phyloP scores from a whole-genome alignment of 2,888 invertebrate species.

The Iphiclides podalirius region DNA sequence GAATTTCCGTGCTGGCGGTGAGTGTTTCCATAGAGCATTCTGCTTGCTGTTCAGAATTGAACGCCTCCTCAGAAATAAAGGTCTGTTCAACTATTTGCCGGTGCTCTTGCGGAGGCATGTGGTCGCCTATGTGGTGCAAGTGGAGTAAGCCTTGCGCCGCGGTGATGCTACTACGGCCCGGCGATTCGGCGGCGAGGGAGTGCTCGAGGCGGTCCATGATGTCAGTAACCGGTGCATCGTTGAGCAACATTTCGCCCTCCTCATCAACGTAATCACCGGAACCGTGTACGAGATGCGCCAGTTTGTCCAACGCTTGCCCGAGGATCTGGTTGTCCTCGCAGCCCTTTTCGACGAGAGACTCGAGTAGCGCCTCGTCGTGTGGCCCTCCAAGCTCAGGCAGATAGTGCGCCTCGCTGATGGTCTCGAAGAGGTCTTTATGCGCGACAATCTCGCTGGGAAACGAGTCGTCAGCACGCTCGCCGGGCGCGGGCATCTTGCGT shows the following conservation, averaged over 20 bases:
- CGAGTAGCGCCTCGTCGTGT: slow-evolving; percentile 78
- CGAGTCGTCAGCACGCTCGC: slow-evolving; percentile 48
- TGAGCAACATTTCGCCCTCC: slow-evolving; percentile 69
- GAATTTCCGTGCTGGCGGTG: slow-evolving; percentile 40
- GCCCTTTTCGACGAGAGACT: slow-evolving; percentile 81
- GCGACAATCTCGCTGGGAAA: slow-evolving; percentile 57
- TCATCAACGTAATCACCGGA: slow-evolving; percentile 69
- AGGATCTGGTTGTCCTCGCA: slow-evolving; percentile 81
- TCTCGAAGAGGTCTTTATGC: slow-evolving; percentile 71
- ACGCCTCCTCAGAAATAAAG: slow-evolving; percentile 58
- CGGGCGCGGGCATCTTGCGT: slow-evolving; percentile 44
- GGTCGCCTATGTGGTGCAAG: slow-evolving; percentile 63
- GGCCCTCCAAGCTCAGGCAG: slow-evolving; percentile 66
- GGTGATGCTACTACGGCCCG: slow-evolving; percentile 65
- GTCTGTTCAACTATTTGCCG: slow-evolving; percentile 60
- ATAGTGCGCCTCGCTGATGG: slow-evolving; percentile 72
- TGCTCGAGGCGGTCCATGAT: slow-evolving; percentile 83
- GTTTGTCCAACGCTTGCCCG: slow-evolving; percentile 65
- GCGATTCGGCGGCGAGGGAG: slow-evolving; percentile 77
- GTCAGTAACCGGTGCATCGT: slow-evolving; percentile 76
- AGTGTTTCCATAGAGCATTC: slow-evolving; percentile 52
- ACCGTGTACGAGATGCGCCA: slow-evolving; percentile 61
- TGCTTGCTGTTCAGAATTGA: slow-evolving; percentile 41
- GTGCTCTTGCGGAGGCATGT: slow-evolving; percentile 49
- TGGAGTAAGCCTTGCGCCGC: slow-evolving; percentile 68